Conservation (phyloP, 2,113 vertebrate species). For the Hydropotes inermis region DNA sequence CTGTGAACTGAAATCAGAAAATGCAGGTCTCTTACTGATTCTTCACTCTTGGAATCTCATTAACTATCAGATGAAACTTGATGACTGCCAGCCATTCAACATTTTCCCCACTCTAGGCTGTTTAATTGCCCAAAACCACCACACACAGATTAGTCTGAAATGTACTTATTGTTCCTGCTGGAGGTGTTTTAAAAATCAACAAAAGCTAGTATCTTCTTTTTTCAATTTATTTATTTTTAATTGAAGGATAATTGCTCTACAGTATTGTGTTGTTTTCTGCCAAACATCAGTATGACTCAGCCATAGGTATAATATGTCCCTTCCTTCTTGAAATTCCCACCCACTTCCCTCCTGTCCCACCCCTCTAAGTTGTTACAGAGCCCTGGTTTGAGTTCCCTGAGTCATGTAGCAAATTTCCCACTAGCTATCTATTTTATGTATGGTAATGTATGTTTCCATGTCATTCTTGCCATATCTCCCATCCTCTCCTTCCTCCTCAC, state of each 20-base stretch:
- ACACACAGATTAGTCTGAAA: conserved; percentile 55
- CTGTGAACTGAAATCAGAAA: conserved; percentile 52
- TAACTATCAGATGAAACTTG: conserved; percentile 60
- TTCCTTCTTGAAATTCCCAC: background rate
- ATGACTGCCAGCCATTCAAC: conserved; percentile 51
- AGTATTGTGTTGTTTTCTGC: too few relatives aligned
- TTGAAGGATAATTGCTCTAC: background rate
- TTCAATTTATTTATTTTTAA: background rate
- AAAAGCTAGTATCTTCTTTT: background rate
- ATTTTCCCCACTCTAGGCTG: background rate
- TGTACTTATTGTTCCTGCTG: conserved; percentile 47
- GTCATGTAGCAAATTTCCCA: background rate
- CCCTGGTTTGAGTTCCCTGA: background rate
- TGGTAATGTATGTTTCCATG: too few relatives aligned
- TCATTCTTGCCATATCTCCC: too few relatives aligned
- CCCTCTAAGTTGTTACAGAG: background rate
- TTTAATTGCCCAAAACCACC: conserved; percentile 57
- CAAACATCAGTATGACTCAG: background rate
- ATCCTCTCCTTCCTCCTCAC: too few relatives aligned
- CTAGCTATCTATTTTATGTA: too few relatives aligned
- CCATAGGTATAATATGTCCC: background rate
- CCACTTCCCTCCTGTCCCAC: background rate
- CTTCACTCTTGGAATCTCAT: conserved; percentile 63
- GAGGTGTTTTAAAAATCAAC: conserved; percentile 19
- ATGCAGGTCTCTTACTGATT: conserved; percentile 64